These are phyloP conservation scores for Ashinkailepas kermadecensis DNA, from an alignment of 2,888 invertebrate genomes.

Conservation along the genomic window DNA sequence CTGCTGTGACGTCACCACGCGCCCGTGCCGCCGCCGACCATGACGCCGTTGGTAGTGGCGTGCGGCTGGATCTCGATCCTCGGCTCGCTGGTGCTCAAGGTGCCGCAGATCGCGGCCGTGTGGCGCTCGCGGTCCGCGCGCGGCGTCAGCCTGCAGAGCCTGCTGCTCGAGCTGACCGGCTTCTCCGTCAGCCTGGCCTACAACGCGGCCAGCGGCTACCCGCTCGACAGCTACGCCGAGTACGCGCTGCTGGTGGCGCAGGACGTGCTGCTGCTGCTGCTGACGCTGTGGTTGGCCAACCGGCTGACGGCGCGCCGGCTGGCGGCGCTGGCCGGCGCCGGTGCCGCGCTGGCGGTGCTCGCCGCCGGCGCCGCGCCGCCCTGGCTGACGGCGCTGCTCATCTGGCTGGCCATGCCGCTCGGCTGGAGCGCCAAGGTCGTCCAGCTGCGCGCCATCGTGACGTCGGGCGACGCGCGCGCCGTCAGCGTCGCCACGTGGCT, in stretches of 20 bases:
- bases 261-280: slow-evolving; percentile 20
- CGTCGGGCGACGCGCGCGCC: not conserved
- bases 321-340: not conserved
- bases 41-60: not conserved
- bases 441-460: not conserved
- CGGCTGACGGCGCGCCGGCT: not conserved
- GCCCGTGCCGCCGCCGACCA: too few species aligned
- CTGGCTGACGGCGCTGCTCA: not conserved
- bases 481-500: slow-evolving; percentile 16
- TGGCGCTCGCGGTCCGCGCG: not conserved
- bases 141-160: not conserved
- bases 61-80: slow-evolving; percentile 16
- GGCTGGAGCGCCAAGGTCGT: slow-evolving; percentile 20
- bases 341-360: not conserved
- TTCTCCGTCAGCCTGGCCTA: slow-evolving; percentile 8
- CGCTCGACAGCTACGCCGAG: slow-evolving; percentile 6
- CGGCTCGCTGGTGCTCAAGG: not conserved
- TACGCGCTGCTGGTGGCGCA: slow-evolving; percentile 18
- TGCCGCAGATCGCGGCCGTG: slow-evolving; percentile 11
- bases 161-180: not conserved
- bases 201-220: not conserved
- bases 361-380: not conserved
- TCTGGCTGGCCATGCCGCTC: not conserved
- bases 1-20: too few species aligned
- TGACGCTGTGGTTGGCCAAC: not conserved